A percentile compares a stretch with the other conserved stretches of the same genome.
phyloP scores from a whole-genome alignment of 1,140 invertebrate species.

The Pseudomyrmex pallidus region DNA sequence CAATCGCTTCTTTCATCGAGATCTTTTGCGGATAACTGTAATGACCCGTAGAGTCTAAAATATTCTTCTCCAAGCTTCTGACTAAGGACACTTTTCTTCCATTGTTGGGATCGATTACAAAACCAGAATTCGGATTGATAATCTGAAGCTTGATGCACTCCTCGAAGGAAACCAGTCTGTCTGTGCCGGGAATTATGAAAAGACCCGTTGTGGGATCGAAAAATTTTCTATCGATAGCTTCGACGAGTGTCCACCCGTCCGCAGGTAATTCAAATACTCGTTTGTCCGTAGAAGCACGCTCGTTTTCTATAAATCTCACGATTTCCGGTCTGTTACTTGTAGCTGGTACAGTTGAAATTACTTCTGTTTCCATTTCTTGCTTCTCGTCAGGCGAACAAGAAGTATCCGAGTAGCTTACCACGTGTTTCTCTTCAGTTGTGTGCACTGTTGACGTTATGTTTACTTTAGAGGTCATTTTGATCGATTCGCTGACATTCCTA shows the following conservation, averaged over 20 bases:
- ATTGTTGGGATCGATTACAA: slow-evolving; percentile 91
- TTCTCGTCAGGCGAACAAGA: slow-evolving; percentile 62
- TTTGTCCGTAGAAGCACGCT: slow-evolving; percentile 80
- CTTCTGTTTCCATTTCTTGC: slow-evolving; percentile 38
- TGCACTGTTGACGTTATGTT: background rate
- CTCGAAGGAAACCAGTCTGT: slow-evolving; percentile 93
- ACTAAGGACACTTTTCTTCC: slow-evolving; percentile 89
- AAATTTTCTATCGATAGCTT: slow-evolving; percentile 91
- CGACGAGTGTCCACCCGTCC: slow-evolving; percentile 92
- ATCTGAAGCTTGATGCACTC: slow-evolving; percentile 94
- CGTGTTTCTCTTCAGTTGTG: background rate
- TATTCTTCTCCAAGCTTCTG: slow-evolving; percentile 91
- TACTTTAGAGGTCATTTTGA: slow-evolving; percentile 15
- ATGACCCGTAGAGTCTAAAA: slow-evolving; percentile 92
- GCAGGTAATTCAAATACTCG: slow-evolving; percentile 90
- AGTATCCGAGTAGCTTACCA: slow-evolving; percentile 12
- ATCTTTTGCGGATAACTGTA: slow-evolving; percentile 87
- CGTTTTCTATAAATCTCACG: slow-evolving; percentile 76
- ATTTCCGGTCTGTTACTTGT: slow-evolving; percentile 77
- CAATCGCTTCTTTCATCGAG: slow-evolving; percentile 93
- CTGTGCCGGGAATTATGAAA: slow-evolving; percentile 94
- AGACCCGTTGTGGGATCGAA: slow-evolving; percentile 93
- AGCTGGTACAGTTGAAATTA: background rate
- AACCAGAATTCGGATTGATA: slow-evolving; percentile 92
- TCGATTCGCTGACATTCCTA: slow-evolving; percentile 19